Evolutionary conservation across 2,888 invertebrate genomes (phyloP), one percentile per base, ranked within the genome.

Genomic region (Clitarchus hookeri): DNA sequence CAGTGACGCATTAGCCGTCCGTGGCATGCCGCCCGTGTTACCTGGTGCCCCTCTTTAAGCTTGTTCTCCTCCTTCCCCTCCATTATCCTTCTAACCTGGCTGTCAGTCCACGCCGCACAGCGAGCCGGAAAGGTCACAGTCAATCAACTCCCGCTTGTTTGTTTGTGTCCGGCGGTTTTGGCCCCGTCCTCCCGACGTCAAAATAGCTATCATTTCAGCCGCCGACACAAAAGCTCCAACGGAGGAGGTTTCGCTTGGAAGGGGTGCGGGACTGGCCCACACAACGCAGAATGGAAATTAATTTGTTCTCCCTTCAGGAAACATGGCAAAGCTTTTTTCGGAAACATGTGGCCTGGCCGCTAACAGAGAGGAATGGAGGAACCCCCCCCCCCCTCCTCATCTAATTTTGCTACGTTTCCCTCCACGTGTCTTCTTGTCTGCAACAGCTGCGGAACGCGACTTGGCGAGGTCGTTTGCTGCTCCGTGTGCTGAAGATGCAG

Each of bases 301-400:
- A 65, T 65, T 65, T 65, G 65, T 65, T 65, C 65, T 65, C 65
- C 65, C 65, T 65, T 65, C 65, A 65, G 65, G 65, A 65, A 65
- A 65, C 65, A 65, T 8, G 65, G 65, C 65, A 65, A 65, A 65
- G 65, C 65, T 65, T 65, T 65, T 65, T 65, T 65, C n/a, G 65
- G 65, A 65, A 65, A 65, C 65, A 65, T 65, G 65, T 65, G 65
- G 65, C 23, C 65, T 65, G 13, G 65, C 23, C n/a, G 65, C 65
- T 65, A 19, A 19, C 8, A 19, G 65, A 1, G 16, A n/a, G 65
- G 65, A 8, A 1, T 11, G 65, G 65, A 16, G 65, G 65, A 19
- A 53, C 13, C 13, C 53, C n/a, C n/a, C 48, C 48, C 48, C 48
- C 48, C 48, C 48, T 13, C 48, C 48, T 0, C 53, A 12, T 1